Evolutionary conservation across 1,140 invertebrate genomes (phyloP).

Genomic region (Rhopalosiphum padi): DNA sequence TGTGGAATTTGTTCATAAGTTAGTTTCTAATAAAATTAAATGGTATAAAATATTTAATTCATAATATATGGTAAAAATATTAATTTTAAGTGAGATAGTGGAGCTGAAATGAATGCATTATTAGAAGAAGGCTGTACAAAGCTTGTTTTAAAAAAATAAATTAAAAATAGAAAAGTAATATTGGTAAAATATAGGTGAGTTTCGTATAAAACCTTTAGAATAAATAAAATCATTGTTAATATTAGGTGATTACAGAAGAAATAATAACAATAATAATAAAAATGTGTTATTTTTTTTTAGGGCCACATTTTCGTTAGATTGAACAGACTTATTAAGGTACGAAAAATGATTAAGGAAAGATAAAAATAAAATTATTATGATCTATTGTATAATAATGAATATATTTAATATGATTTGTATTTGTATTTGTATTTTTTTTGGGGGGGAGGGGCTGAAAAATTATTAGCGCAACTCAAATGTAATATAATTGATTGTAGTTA

Average conservation of each 20-base stretch:
- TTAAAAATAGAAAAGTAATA: not conserved
- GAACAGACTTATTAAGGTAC: no score
- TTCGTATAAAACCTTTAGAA: constrained; percentile 1
- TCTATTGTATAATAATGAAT: no score
- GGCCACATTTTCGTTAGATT: no score
- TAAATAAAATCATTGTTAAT: not conserved
- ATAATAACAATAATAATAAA: no score
- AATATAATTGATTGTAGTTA: not conserved
- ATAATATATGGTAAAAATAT: not conserved
- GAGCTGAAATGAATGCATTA: not conserved
- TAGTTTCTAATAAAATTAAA: not conserved
- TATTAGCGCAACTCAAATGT: no score
- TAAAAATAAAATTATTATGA: no score
- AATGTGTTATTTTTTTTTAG: no score
- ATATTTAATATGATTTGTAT: no score
- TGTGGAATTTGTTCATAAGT: not conserved
- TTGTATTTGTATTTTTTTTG: no score
- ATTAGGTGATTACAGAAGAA: no score
- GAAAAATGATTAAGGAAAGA: no score
- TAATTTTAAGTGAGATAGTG: not conserved
- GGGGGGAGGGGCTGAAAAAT: no score
- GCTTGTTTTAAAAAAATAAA: not conserved
- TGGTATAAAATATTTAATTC: not conserved
- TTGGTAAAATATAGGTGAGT: constrained; percentile 14
- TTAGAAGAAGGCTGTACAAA: not conserved